phyloP scores from a whole-genome alignment of 2,888 invertebrate species.

The Pseudanteris insignis region DNA sequence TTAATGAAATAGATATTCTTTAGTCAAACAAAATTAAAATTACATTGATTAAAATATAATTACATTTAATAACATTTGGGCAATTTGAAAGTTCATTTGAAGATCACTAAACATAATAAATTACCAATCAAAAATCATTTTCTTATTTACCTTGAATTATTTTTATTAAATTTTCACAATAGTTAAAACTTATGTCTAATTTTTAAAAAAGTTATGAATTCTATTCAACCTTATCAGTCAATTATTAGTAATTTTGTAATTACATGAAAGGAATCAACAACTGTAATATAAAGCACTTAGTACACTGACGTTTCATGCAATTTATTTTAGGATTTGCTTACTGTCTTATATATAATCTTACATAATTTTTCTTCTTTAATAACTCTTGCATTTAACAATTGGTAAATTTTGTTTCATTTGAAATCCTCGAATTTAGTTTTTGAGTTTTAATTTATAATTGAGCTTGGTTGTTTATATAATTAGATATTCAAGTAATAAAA shows the following conservation, averaged over 20 bases:
- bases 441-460: background rate
- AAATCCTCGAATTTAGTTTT: too few species aligned
- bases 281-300: slow-evolving; percentile 10
- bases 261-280: slow-evolving; percentile 9
- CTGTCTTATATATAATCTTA: slow-evolving; percentile 27
- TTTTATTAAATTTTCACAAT: background rate
- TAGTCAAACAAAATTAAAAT: too few species aligned
- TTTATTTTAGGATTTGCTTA: slow-evolving; percentile 37
- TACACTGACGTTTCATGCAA: slow-evolving; percentile 25
- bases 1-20: too few species aligned
- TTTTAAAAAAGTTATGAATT: slow-evolving; percentile 1
- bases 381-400: background rate
- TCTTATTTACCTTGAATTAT: background rate
- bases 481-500: too few species aligned
- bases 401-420: background rate
- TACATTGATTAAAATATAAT: too few species aligned
- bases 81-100: too few species aligned
- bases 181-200: background rate
- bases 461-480: background rate
- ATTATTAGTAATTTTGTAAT: slow-evolving; percentile 21
- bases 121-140: too few species aligned
- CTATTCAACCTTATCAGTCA: slow-evolving; percentile 7
- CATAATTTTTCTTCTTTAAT: slow-evolving; percentile 17
- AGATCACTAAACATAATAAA: too few species aligned
- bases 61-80: too few species aligned